Evolutionary conservation across 35 echinoderm and acorn worm genomes (phyloP), one percentile per base, ranked within the genome.

Genomic region (Ptychodera flava): DNA sequence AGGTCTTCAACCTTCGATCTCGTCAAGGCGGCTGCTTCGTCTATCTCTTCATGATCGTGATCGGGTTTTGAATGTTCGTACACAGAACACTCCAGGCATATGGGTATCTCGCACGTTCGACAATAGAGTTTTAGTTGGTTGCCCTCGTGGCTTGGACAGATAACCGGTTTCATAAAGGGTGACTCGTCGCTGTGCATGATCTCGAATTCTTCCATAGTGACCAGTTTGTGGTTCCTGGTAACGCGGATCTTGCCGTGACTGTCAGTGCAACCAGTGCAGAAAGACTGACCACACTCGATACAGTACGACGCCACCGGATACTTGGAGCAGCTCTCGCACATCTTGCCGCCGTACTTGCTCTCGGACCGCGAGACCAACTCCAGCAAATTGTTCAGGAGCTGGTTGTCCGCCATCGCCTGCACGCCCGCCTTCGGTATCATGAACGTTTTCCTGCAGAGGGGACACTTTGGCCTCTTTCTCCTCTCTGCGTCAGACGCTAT

Each of bases 401-500:
- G 45, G 22, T 64, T 64, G 22, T 64, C 45, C 22, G 45, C 45
- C 45, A 64, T 64, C 22, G 6, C 45, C 6, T 64, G 45, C 22
- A 64, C 22, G 45, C 45, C 45, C 45, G 45, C 45, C 22, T 64
- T 64, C 45, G 45, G 45, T 64, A 64, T 64, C 6, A 64, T 22
- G 22, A 64, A 64, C 6, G 22, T 22, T 64, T 64, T 64, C 45
- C 45, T 6, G 22, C 45, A 64, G 6, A 64, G 22, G 6, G 45
- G 45, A 64, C 45, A 64, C 22, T 64, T 64, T 64, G 45, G 45
- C 15, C 85, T 85, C 31, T 90, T 32, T 34, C 52, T 83, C 15
- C 76, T 82, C 0, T 77, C 85, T 2, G 87, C 83, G 85, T 88
- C 90, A 31, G 77, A 30, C 35, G 28, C 79, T 16, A 93, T 77